A percentile compares a stretch with the other conserved stretches of the same genome.
These are phyloP conservation scores for Clinocottus analis DNA, from an alignment of 2,113 vertebrate species.

Conservation along the genomic window DNA sequence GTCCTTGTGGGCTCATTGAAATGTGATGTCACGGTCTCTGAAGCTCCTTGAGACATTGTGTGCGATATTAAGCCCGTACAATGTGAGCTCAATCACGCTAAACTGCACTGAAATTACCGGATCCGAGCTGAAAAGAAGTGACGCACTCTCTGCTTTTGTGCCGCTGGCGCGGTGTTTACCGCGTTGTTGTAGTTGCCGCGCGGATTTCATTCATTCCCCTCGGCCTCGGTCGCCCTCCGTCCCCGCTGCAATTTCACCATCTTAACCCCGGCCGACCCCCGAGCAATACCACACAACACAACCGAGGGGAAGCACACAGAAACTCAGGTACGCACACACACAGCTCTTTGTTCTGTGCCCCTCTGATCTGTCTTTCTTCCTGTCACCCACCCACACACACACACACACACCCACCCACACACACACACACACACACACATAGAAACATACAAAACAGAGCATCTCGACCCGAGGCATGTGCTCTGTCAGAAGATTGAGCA, in stretches of 20 bases:
- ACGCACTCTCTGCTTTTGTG: conserved; percentile 18
- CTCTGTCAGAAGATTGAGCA: conserved; percentile 24
- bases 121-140: conserved; percentile 28
- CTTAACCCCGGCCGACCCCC: conserved; percentile 59
- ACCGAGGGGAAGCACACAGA: conserved; percentile 5
- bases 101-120: conserved; percentile 18
- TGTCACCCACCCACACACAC: conserved; percentile 10
- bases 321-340: conserved; percentile 3
- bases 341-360: conserved; percentile 23
- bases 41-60: background rate
- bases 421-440: conserved; percentile 20
- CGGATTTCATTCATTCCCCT: conserved; percentile 59
- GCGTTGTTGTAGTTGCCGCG: conserved; percentile 2
- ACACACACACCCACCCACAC: conserved; percentile 9
- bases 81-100: background rate
- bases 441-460: too few relatives aligned
- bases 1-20: background rate
- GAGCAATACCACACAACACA: conserved; percentile 10
- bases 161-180: background rate
- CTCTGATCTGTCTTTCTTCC: conserved; percentile 1
- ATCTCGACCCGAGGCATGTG: conserved; percentile 40
- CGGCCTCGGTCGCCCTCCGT: conserved; percentile 42
- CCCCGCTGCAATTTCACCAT: conserved; percentile 60
- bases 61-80: background rate
- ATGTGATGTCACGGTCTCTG: background rate